These are phyloP conservation scores for Eurytoma californica DNA, from an alignment of 2,888 invertebrate genomes.

Conservation along the genomic window DNA sequence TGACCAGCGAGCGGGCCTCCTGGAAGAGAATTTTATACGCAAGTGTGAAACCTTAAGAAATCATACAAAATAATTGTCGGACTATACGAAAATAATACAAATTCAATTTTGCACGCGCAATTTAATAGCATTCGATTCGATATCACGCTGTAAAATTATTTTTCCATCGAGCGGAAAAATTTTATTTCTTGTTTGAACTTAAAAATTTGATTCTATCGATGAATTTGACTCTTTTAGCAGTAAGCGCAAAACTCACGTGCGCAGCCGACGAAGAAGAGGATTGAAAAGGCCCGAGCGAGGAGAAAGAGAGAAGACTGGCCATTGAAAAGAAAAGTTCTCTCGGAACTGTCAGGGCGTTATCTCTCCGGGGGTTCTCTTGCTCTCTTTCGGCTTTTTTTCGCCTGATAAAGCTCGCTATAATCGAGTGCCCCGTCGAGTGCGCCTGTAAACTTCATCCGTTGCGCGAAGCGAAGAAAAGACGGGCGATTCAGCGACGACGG, in stretches of 20 bases:
- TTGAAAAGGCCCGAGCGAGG: not conserved
- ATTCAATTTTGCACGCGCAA: too few species aligned
- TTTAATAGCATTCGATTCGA: too few species aligned
- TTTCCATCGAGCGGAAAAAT: too few species aligned
- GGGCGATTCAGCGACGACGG: slow-evolving; percentile 8
- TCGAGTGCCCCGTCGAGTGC: slow-evolving; percentile 8
- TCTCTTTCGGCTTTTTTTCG: slow-evolving; percentile 22
- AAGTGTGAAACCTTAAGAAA: too few species aligned
- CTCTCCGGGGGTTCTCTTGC: slow-evolving; percentile 13
- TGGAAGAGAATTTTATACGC: too few species aligned
- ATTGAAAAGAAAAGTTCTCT: slow-evolving; percentile 45
- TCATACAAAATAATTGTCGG: too few species aligned
- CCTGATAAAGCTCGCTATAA: slow-evolving; percentile 39
- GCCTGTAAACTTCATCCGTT: slow-evolving; percentile 10
- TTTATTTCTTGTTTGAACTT: too few species aligned
- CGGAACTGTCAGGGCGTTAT: slow-evolving; percentile 44
- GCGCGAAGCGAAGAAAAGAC: slow-evolving; percentile 11
- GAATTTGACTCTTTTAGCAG: not conserved
- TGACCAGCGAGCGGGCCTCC: too few species aligned
- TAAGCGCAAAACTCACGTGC: not conserved
- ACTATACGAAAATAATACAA: too few species aligned
- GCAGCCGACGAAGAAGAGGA: not conserved
- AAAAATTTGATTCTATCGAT: slow-evolving; percentile 5
- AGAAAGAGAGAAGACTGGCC: not conserved
- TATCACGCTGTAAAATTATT: too few species aligned